Evolutionary conservation across 2,797 vertebrate genomes (phyloP).

Genomic region (Enteromius afrohamiltoni): DNA sequence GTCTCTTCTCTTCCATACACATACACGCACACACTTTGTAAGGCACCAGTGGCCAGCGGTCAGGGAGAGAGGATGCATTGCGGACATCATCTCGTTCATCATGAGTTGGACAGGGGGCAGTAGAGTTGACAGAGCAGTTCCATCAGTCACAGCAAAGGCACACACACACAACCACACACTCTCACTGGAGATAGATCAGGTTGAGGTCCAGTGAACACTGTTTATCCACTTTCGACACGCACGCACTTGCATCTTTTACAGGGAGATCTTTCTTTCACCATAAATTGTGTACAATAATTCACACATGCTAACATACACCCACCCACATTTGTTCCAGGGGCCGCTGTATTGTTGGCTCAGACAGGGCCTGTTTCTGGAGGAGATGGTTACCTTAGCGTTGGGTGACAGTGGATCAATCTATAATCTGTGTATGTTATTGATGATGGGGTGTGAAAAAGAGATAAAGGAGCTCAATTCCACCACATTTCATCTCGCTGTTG

Average conservation of each 20-base stretch:
- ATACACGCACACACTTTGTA: constrained; percentile 42
- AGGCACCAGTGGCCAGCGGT: constrained; percentile 49
- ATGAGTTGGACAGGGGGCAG: constrained; percentile 57
- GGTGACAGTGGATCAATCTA: constrained; percentile 70
- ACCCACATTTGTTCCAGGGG: constrained; percentile 45
- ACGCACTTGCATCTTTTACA: constrained; percentile 30
- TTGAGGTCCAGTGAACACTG: constrained; percentile 51
- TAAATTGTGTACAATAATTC: neutral
- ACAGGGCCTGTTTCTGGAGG: constrained; percentile 52
- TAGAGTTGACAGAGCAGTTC: constrained; percentile 60
- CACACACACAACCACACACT: constrained; percentile 29
- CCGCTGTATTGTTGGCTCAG: constrained; percentile 35
- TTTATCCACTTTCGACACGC: constrained; percentile 43
- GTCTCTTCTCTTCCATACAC: constrained; percentile 24
- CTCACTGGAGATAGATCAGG: constrained; percentile 40
- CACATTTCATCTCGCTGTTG: neutral
- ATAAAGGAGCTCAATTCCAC: constrained; percentile 36
- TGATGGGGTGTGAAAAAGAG: constrained; percentile 57
- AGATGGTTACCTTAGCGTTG: constrained; percentile 67
- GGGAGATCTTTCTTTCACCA: constrained; percentile 9
- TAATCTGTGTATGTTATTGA: constrained; percentile 73
- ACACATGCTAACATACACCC: constrained; percentile 25
- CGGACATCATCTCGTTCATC: constrained; percentile 56
- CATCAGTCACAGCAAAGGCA: constrained; percentile 55
- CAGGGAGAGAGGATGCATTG: constrained; percentile 54